Evolutionary conservation across 2,888 invertebrate genomes (phyloP).

Genomic region (Polyommatus icarus): DNA sequence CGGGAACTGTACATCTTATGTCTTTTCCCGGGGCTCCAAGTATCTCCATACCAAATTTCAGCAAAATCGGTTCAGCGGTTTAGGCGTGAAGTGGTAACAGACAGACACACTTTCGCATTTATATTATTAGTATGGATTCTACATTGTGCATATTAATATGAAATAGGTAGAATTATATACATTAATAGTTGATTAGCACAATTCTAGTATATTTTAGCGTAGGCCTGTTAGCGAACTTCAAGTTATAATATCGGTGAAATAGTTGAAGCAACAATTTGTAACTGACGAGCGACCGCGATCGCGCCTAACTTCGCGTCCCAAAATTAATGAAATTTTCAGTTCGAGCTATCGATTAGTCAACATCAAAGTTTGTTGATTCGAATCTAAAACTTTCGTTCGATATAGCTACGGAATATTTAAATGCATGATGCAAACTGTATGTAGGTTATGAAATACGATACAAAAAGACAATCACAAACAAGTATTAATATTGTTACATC

Average conservation of each 20-base stretch:
- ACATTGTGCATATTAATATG: too few relatives aligned
- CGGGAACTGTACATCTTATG: too few relatives aligned
- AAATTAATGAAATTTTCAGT: constrained; percentile 57
- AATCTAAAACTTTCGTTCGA: constrained; percentile 13
- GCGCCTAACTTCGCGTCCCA: constrained; percentile 50
- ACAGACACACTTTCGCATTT: too few relatives aligned
- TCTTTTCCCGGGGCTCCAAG: too few relatives aligned
- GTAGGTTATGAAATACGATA: background rate
- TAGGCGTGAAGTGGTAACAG: too few relatives aligned
- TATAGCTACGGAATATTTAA: background rate
- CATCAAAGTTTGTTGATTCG: constrained; percentile 24
- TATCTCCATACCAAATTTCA: too few relatives aligned
- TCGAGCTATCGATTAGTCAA: constrained; percentile 36
- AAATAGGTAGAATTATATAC: background rate
- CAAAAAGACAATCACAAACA: too few relatives aligned
- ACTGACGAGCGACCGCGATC: constrained; percentile 46
- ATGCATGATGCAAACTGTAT: background rate
- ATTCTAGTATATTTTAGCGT: background rate
- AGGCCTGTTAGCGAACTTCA: background rate
- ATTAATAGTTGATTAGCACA: background rate
- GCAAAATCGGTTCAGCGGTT: too few relatives aligned
- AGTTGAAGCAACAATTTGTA: constrained; percentile 51
- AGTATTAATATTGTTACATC: too few relatives aligned
- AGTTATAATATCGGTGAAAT: constrained; percentile 18
- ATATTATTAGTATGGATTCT: too few relatives aligned